Base-by-base conservation (phyloP, 2,888 invertebrate genomes). In the Emmelina monodactyla region DNA sequence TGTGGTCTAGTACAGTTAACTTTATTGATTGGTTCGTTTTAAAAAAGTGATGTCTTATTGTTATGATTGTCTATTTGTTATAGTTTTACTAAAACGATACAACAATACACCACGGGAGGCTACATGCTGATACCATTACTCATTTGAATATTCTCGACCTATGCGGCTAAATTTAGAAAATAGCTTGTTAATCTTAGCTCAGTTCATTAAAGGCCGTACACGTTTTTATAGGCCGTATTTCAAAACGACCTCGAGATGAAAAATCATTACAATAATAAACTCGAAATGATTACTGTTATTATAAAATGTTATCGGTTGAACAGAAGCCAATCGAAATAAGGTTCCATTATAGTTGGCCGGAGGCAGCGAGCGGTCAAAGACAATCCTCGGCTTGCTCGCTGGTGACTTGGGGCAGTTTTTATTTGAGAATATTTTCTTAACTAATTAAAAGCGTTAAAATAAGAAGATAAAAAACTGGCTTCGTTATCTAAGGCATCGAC, bases 391-490 rank as follows among this genome's bases (percentile, higher is more conserved):
- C 55, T 57, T 60, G 52, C 49, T 49, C 53, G 56, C 57, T 55
- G 55, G 50, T 50, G 48, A 64, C 69, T 56, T 53, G 55, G 58
- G 69, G 71, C 67, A 57, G 58, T 65, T 70, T 72, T 72, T 73
- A 68, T 72, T 76, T 72, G 70, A 75, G 69, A 71, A 76, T 76
- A 78, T 78, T 79, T 79, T 76, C 78, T 76, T 76, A 75, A 78
- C 76, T 78, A 78, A 78, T 79, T 79, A 79, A 79, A 76, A 73
- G 70, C 73, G 75, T 75, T 63, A 62, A 75, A 79, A 76, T 75
- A 76, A 73, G 73, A 76, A 67, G 68, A 76, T 69, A 65, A 72
- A 25, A 72, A 70, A 68, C 65, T 58, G 54, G 65, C 59, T 67
- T 71, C 72, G 73, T 75, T 79, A 79, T 79, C 78, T 73, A 65